Evolutionary conservation across 2,113 vertebrate species (phyloP).

Genomic region (Cheirogaleus medius): DNA sequence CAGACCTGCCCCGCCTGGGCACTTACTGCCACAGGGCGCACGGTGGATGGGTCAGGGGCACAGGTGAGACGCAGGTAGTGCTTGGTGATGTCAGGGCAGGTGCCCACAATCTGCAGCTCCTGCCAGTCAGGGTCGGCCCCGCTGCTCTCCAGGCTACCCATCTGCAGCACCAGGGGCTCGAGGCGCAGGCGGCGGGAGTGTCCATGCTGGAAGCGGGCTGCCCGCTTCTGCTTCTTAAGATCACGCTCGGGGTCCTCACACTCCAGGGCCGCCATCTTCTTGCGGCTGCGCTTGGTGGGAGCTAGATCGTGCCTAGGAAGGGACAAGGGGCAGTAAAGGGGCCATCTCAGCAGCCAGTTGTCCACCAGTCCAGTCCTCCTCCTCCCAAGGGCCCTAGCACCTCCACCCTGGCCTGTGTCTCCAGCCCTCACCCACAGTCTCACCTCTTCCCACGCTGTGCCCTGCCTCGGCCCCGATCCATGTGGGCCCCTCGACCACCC

Average conservation of each 20-base stretch:
- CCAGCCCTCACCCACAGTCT: neutral
- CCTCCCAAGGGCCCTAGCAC: neutral
- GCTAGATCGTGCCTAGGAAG: slow-evolving; percentile 80
- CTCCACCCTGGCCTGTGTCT: rapidly evolving
- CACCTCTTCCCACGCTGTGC: slow-evolving; percentile 82
- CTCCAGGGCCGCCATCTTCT: slow-evolving; percentile 88
- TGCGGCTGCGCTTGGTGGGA: slow-evolving; percentile 81
- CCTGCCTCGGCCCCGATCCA: slow-evolving; percentile 85
- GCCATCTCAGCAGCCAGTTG: neutral
- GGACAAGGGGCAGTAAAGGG: rapidly evolving
- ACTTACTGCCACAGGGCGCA: slow-evolving; percentile 91
- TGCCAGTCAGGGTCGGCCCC: slow-evolving; percentile 93
- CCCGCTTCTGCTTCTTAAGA: slow-evolving; percentile 93
- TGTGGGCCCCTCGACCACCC: slow-evolving; percentile 79
- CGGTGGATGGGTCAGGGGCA: slow-evolving; percentile 92
- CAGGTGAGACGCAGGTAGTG: slow-evolving; percentile 93
- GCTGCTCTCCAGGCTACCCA: slow-evolving; percentile 85
- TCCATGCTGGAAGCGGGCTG: slow-evolving; percentile 91
- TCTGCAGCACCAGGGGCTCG: slow-evolving; percentile 92
- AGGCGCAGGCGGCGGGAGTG: slow-evolving; percentile 88
- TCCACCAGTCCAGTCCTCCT: rapidly evolving
- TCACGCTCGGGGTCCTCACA: slow-evolving; percentile 93
- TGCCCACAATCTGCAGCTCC: slow-evolving; percentile 93
- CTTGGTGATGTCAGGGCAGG: slow-evolving; percentile 93
- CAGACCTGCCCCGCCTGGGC: rapidly evolving